Evolutionary conservation across 2,113 vertebrate species (phyloP).

Genomic region (Progne subis): DNA sequence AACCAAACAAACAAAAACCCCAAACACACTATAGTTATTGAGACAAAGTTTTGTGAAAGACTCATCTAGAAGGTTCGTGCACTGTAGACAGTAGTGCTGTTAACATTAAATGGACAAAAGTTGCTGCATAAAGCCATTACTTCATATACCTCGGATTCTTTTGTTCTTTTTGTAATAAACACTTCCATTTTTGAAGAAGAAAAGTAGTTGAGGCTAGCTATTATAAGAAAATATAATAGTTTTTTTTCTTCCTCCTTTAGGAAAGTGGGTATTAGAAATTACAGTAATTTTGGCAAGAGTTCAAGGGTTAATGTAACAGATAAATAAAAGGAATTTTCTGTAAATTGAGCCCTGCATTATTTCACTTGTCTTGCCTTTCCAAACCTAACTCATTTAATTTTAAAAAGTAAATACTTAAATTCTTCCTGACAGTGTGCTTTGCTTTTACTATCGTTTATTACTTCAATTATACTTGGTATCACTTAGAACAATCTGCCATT

Average conservation of each 20-base stretch:
- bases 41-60: conserved; percentile 9
- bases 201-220: conserved; percentile 42
- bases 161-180: conserved; percentile 37
- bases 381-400: conserved; percentile 85
- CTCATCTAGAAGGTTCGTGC: not conserved
- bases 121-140: not conserved
- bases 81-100: not conserved
- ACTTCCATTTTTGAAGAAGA: conserved; percentile 32
- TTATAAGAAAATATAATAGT: conserved; percentile 59
- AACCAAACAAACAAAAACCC: not conserved
- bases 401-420: conserved; percentile 87
- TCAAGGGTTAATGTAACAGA: conserved; percentile 86
- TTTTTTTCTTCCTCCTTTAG: conserved; percentile 68
- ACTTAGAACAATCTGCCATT: conserved; percentile 85
- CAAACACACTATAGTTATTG: not conserved
- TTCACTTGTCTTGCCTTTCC: conserved; percentile 83
- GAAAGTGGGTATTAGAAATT: conserved; percentile 80
- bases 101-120: not conserved
- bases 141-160: conserved; percentile 18
- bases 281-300: conserved; percentile 82
- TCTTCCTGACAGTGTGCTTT: conserved; percentile 84
- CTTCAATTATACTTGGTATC: conserved; percentile 84
- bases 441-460: conserved; percentile 86
- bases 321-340: conserved; percentile 88
- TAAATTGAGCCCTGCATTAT: conserved; percentile 85